Evolutionary conservation across 1,140 invertebrate genomes (phyloP).

Genomic region (Drosophila auraria): DNA sequence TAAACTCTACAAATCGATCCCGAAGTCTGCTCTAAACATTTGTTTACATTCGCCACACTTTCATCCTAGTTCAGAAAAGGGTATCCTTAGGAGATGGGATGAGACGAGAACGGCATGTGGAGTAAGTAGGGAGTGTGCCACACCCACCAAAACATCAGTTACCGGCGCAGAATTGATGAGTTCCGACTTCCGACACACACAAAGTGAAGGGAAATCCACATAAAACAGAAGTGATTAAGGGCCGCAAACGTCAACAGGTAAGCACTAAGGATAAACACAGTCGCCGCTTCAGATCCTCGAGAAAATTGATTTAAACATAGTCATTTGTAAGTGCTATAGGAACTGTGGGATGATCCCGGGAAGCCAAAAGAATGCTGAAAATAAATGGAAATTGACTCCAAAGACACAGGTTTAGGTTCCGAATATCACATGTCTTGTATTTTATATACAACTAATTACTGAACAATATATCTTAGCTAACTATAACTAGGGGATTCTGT

Average conservation of each 20-base stretch:
- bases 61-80: slow-evolving; percentile 16
- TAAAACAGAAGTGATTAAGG: slow-evolving; percentile 70
- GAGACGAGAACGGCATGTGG: slow-evolving; percentile 15
- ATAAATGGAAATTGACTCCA: background rate
- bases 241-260: slow-evolving; percentile 75
- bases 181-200: slow-evolving; percentile 77
- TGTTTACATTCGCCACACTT: slow-evolving; percentile 43
- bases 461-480: slow-evolving; percentile 21
- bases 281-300: slow-evolving; percentile 56
- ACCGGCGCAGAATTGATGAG: slow-evolving; percentile 71
- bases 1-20: background rate
- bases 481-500: slow-evolving; percentile 17
- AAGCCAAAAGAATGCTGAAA: background rate
- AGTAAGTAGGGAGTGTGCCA: slow-evolving; percentile 47
- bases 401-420: slow-evolving; percentile 28
- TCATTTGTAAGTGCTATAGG: slow-evolving; percentile 54
- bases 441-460: slow-evolving; percentile 54
- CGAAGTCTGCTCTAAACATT: background rate
- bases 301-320: slow-evolving; percentile 74
- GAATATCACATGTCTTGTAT: slow-evolving; percentile 73
- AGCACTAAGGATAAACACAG: slow-evolving; percentile 34
- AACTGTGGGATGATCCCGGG: slow-evolving; percentile 15
- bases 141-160: slow-evolving; percentile 68
- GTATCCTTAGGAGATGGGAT: slow-evolving; percentile 30
- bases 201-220: slow-evolving; percentile 18